A percentile compares a stretch with the other conserved stretches of the same genome.
phyloP scores from a whole-genome alignment of 2,113 vertebrate species.

The Toxotes chatareus region DNA sequence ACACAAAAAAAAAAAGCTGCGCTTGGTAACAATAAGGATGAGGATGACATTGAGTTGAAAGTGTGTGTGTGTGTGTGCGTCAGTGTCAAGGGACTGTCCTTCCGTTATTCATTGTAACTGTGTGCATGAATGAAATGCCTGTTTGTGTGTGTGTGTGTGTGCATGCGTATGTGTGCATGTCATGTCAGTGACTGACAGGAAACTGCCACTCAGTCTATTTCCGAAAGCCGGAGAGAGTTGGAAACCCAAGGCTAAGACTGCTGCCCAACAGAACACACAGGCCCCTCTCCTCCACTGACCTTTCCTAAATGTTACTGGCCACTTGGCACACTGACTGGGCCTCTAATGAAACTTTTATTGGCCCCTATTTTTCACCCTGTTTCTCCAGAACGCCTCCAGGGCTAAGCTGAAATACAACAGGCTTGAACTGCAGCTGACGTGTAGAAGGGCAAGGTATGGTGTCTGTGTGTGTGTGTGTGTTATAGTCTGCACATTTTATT shows the following conservation, averaged over 20 bases:
- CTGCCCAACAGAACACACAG: conserved; percentile 52
- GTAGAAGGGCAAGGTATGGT: conserved; percentile 54
- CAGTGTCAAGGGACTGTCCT: conserved; percentile 28
- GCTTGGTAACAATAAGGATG: conserved; percentile 49
- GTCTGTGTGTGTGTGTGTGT: conserved; percentile 25
- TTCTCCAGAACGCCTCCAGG: conserved; percentile 76
- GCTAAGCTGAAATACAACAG: conserved; percentile 74
- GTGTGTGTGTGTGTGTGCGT: conserved; percentile 7
- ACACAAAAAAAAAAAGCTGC: conserved; percentile 20
- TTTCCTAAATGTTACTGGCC: conserved; percentile 82
- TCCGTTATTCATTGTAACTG: conserved; percentile 42
- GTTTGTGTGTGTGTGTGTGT: conserved; percentile 10
- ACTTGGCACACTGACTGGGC: conserved; percentile 76
- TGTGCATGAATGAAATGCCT: conserved; percentile 48
- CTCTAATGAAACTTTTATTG: conserved; percentile 83
- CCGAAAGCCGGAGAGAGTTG: conserved; percentile 52
- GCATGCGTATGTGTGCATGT: conserved; percentile 16
- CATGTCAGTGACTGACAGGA: conserved; percentile 57
- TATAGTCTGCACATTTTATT: conserved; percentile 29
- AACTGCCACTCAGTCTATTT: conserved; percentile 56
- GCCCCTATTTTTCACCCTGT: conserved; percentile 77
- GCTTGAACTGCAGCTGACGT: conserved; percentile 69
- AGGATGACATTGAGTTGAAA: conserved; percentile 60
- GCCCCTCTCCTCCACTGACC: conserved; percentile 62
- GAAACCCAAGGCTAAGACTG: conserved; percentile 41